Percentiles rank a stretch among this genome's conserved stretches.
phyloP scores from a whole-genome alignment of 2,888 invertebrate genomes.

The Rhingia rostrata region DNA sequence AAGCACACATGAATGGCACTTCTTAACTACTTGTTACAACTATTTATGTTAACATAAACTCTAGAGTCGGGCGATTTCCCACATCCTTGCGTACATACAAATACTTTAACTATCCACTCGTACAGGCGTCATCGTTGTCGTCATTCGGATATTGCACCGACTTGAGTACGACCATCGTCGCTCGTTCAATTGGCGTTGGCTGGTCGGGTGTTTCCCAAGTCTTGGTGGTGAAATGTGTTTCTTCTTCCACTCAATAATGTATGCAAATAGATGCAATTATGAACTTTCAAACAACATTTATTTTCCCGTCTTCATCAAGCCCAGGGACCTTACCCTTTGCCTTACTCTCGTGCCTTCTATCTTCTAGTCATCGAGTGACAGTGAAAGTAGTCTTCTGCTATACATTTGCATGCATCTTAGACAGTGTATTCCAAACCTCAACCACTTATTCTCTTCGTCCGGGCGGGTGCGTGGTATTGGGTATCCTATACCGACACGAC shows the following conservation, averaged over 20 bases:
- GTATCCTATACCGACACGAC: slow-evolving; percentile 11
- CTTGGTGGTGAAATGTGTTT: slow-evolving; percentile 44
- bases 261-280: slow-evolving; percentile 75
- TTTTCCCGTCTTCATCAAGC: slow-evolving; percentile 71
- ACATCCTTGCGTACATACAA: slow-evolving; percentile 19
- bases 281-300: slow-evolving; percentile 74
- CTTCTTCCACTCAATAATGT: slow-evolving; percentile 71
- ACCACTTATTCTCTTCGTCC: slow-evolving; percentile 41
- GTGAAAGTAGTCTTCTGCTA: slow-evolving; percentile 25
- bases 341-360: not conserved
- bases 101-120: slow-evolving; percentile 5
- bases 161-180: slow-evolving; percentile 9
- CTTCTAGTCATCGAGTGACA: too few species aligned
- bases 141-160: slow-evolving; percentile 17
- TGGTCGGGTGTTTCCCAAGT: slow-evolving; percentile 4
- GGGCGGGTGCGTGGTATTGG: slow-evolving; percentile 27
- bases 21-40: slow-evolving; percentile 73
- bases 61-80: slow-evolving; percentile 46
- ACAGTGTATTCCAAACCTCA: slow-evolving; percentile 65
- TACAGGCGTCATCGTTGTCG: slow-evolving; percentile 29
- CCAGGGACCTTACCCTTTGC: slow-evolving; percentile 31
- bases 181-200: slow-evolving; percentile 47
- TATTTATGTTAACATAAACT: slow-evolving; percentile 71
- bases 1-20: slow-evolving; percentile 62
- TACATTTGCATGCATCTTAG: slow-evolving; percentile 70